A percentile compares a stretch with the other conserved stretches of the same genome.
These are phyloP conservation scores for Kryptolebias ocellatus DNA, from an alignment of 2,797 vertebrate genomes.

Conservation along the genomic window DNA sequence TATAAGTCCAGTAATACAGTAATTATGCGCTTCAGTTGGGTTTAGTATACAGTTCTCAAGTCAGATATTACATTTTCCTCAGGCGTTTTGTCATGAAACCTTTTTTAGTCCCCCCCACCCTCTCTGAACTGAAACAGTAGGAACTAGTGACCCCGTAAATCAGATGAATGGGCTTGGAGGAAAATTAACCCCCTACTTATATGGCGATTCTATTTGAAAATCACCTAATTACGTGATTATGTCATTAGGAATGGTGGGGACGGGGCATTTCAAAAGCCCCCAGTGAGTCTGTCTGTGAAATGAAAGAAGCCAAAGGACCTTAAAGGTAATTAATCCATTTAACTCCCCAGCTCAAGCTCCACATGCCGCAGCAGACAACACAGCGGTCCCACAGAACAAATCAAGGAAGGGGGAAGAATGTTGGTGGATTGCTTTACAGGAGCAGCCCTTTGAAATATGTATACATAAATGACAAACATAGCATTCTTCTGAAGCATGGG, in stretches of 20 bases:
- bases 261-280: constrained; percentile 86
- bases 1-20: background rate
- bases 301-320: constrained; percentile 88
- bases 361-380: constrained; percentile 83
- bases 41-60: constrained; percentile 1
- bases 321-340: constrained; percentile 96
- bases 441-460: constrained; percentile 88
- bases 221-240: constrained; percentile 96
- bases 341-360: constrained; percentile 81
- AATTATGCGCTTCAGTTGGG: background rate
- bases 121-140: constrained; percentile 57
- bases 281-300: constrained; percentile 85
- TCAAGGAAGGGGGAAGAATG: constrained; percentile 79
- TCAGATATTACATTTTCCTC: constrained; percentile 24
- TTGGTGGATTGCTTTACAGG: constrained; percentile 87
- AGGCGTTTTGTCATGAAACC: constrained; percentile 24
- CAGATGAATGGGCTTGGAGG: constrained; percentile 78
- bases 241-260: constrained; percentile 85
- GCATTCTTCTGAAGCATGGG: constrained; percentile 80
- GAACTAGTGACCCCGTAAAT: constrained; percentile 75
- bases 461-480: constrained; percentile 87
- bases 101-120: constrained; percentile 13
- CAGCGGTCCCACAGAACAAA: constrained; percentile 73
- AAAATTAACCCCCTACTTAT: constrained; percentile 87
- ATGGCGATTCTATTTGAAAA: constrained; percentile 85